Evolutionary conservation across 2,797 vertebrate genomes (phyloP).

Genomic region (Halcyon chelicuti): DNA sequence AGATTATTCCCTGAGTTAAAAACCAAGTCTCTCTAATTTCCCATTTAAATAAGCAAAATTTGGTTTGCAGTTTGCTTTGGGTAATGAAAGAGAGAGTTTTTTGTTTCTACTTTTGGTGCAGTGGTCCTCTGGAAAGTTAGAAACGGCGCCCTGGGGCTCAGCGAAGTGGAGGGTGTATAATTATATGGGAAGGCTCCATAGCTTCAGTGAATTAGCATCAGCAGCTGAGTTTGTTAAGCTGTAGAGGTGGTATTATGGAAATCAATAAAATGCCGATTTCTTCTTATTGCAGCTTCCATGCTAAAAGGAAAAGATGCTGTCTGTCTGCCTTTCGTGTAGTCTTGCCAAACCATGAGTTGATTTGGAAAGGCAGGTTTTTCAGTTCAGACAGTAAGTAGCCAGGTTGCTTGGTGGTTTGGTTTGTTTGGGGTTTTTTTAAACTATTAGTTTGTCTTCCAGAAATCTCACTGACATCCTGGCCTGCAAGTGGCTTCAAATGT

Average conservation of each 20-base stretch:
- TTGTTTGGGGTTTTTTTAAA: background rate
- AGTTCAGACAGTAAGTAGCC: background rate
- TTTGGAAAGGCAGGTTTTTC: background rate
- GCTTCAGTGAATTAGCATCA: conserved; percentile 44
- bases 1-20: conserved; percentile 23
- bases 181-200: conserved; percentile 38
- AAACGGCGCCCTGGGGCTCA: conserved; percentile 26
- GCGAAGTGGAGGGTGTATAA: background rate
- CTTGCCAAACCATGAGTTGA: background rate
- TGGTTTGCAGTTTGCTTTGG: conserved; percentile 22
- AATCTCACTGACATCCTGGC: background rate
- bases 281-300: background rate
- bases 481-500: background rate
- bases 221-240: conserved; percentile 50
- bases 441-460: conserved; percentile 37
- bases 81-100: background rate
- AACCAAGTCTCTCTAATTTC: conserved; percentile 7
- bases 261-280: conserved; percentile 62
- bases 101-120: background rate
- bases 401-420: background rate
- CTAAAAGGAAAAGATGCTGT: background rate
- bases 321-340: background rate
- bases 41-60: conserved; percentile 11
- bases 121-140: conserved; percentile 64
- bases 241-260: conserved; percentile 45